Conservation (phyloP, 2,888 invertebrate genomes). For the Tortricodes alternella region DNA sequence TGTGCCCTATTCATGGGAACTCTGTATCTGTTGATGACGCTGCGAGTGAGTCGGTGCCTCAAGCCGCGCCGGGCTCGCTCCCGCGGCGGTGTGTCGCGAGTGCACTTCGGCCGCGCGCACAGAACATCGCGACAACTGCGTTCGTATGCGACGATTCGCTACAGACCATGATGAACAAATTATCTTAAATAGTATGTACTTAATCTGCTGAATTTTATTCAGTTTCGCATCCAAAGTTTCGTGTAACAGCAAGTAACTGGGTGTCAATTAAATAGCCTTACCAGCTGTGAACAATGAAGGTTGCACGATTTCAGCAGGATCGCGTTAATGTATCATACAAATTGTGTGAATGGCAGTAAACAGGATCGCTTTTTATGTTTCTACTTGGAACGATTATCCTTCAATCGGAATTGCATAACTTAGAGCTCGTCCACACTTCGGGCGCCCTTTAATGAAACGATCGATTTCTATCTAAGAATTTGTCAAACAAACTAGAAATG, state of each 20-base stretch:
- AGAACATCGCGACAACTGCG: slow-evolving; percentile 40
- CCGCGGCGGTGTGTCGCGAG: slow-evolving; percentile 50
- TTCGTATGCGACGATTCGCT: slow-evolving; percentile 28
- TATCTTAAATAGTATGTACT: slow-evolving; percentile 59
- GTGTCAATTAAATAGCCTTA: slow-evolving; percentile 79
- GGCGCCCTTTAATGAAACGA: slow-evolving; percentile 56
- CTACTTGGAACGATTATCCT: slow-evolving; percentile 48
- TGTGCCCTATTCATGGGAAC: too few species aligned
- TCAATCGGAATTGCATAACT: slow-evolving; percentile 62
- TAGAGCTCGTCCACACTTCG: slow-evolving; percentile 53
- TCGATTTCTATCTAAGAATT: slow-evolving; percentile 7
- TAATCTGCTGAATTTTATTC: slow-evolving; percentile 65
- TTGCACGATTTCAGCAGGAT: slow-evolving; percentile 53
- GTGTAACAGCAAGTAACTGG: slow-evolving; percentile 53
- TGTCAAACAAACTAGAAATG: slow-evolving; percentile 39
- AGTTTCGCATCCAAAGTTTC: slow-evolving; percentile 57
- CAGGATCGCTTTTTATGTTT: slow-evolving; percentile 55
- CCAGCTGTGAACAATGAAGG: slow-evolving; percentile 62
- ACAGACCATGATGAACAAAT: slow-evolving; percentile 46
- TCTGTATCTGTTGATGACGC: slow-evolving; percentile 33
- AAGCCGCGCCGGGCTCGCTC: slow-evolving; percentile 34
- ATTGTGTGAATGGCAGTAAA: slow-evolving; percentile 40
- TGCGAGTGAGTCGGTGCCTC: slow-evolving; percentile 43
- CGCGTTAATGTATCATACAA: slow-evolving; percentile 60
- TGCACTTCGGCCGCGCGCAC: slow-evolving; percentile 65